Base-by-base conservation (phyloP, 23 tunicate species). In the Ciona savignyi region DNA sequence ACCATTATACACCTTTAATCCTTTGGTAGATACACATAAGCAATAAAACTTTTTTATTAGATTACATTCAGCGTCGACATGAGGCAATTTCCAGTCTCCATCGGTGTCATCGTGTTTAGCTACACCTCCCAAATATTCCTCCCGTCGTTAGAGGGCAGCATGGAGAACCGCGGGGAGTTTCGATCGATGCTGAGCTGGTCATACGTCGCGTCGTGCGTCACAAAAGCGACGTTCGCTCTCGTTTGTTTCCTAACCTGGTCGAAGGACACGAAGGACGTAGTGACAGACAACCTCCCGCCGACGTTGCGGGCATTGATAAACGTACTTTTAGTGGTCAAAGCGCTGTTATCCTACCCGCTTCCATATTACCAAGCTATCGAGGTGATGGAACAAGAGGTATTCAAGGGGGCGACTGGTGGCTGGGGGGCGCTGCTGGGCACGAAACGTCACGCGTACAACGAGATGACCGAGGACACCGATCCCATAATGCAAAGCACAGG, bases 181-280 rank as follows among this genome's bases (percentile, higher is more conserved):
- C 77, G 60, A 33, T 22, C 32, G 1, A 93, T 93, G 98, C 77
- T 93, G 0, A 62, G 72, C 27, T 93, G 88, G 88, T 86, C 98
- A 0, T 82, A 93, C 76, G 72, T 81, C 29, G 89, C 88, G 27
- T 88, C 98, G 0, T 73, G 93, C 61, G 77, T 62, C 23, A 56
- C 71, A 27, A 93, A 93, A 77, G 85, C 73, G 22, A 0, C 80
- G 24, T 86, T 93, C 56, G 74, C 98, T 1, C 71, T 93, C 24
- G 74, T 93, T 3, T 93, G 98, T 33, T 93, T 93, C 65, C 73
- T 93, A 29, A 93, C 93, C 4, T 93, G 98, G 98, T 80, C 92
- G 23, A 67, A 81, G 9, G 27, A 81, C 2, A 93, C 98, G 25
- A 82, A 93, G 60, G 98, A 93, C 72, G 98, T 88, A 15, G 85